Conservation (phyloP, 1,140 invertebrate species). For the Calycopis cecrops region DNA sequence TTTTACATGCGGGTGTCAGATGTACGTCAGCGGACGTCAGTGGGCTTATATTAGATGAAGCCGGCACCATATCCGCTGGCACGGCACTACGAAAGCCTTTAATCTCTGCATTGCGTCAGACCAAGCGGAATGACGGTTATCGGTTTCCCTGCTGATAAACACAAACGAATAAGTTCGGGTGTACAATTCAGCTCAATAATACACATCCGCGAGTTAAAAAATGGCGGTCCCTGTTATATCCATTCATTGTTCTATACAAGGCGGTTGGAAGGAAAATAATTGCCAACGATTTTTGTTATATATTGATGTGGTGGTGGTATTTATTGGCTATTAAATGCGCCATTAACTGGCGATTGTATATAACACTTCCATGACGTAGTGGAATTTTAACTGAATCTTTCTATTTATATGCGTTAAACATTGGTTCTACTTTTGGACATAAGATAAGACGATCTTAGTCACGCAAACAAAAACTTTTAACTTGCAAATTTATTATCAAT, state of each 20-base stretch:
- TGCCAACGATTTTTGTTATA: slow-evolving; percentile 48
- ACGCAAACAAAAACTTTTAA: too few species aligned
- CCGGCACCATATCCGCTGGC: slow-evolving; percentile 42
- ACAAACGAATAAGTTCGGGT: slow-evolving; percentile 56
- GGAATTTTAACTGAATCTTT: too few species aligned
- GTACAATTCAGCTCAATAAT: slow-evolving; percentile 52
- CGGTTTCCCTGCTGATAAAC: slow-evolving; percentile 64
- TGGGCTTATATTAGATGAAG: slow-evolving; percentile 51
- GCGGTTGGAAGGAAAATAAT: slow-evolving; percentile 41
- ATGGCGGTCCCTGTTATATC: slow-evolving; percentile 43
- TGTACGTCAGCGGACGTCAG: slow-evolving; percentile 40
- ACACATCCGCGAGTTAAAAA: slow-evolving; percentile 50
- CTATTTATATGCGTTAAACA: too few species aligned
- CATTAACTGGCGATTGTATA: slow-evolving; percentile 42
- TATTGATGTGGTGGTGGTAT: slow-evolving; percentile 51
- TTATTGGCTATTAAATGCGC: slow-evolving; percentile 48
- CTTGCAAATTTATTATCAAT: too few species aligned
- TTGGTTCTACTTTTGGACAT: too few species aligned
- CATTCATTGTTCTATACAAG: slow-evolving; percentile 36
- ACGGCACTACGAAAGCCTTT: slow-evolving; percentile 60
- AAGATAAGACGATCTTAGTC: too few species aligned
- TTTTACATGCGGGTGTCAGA: slow-evolving; percentile 31
- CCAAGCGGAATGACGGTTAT: slow-evolving; percentile 65
- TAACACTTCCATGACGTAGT: slow-evolving; percentile 17
- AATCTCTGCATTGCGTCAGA: slow-evolving; percentile 69